Evolutionary conservation across 2,797 vertebrate species (phyloP), one percentile per base, ranked within the genome.

Genomic region (Clarias laeviceps): DNA sequence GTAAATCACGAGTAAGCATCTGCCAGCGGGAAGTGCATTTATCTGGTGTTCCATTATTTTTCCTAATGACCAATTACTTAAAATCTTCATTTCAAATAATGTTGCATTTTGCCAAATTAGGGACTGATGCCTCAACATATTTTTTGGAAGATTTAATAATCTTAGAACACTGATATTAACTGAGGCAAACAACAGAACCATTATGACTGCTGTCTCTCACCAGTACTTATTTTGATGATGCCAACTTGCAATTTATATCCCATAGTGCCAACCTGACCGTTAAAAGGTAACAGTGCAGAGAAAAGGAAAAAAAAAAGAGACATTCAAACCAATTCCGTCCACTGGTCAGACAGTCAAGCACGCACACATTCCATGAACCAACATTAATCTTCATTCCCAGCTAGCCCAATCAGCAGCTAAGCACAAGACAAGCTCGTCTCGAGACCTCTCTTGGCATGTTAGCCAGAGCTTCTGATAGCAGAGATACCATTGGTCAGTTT

Each of bases 381-480:
- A 18, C 57, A 37, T 80, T 14, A 62, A 1, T 62, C 11, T 64
- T 50, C 85, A 80, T 83, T 82, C 79, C 32, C 84, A 81, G 40
- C 77, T 70, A 50, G 34, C 65, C 27, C 76, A 62, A 32, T 70
- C 65, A 34, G 57, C 37, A 85, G 50, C 50, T 78, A 62, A 76
- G 84, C 86, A 88, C 86, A 89, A 87, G 84, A 87, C 84, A 89
- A 86, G 84, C 88, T 66, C 24, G 62, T 85, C 76, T 77, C 68
- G 61, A 80, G 80, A 87, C 70, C 80, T 88, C 82, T 85, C 84
- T 88, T 89, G 86, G 86, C 84, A 83, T 62, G 68, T 85, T 50
- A 73, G 62, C 34, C 62, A 64, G 70, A 81, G 68, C 29, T 78
- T 64, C 40, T 57, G 22, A 70, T 12, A 34, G 29, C 65, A 57